These are phyloP conservation scores for Xerus inauris DNA, from an alignment of 2,113 vertebrate genomes.

Conservation along the genomic window DNA sequence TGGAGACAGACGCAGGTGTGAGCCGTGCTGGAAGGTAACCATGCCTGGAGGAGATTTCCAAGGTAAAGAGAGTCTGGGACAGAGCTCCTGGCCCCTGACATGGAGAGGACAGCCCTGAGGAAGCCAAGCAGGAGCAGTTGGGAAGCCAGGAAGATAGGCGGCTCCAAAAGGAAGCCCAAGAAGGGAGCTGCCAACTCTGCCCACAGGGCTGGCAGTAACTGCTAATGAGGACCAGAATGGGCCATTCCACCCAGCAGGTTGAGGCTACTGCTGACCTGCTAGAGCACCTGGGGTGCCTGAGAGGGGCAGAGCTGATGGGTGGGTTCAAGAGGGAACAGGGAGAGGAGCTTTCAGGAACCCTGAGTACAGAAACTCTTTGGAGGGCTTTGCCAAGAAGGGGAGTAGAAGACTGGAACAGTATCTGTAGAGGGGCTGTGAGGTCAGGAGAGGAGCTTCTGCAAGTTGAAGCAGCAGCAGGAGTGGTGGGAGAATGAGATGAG, in stretches of 20 bases:
- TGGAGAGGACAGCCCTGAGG: background rate
- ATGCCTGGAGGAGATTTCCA: background rate
- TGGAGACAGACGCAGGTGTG: background rate
- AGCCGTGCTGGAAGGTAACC: too few relatives aligned
- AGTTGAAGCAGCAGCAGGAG: background rate
- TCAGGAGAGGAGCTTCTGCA: background rate
- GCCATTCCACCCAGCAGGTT: background rate
- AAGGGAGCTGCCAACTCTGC: background rate
- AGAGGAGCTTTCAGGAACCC: background rate
- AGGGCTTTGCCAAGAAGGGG: background rate
- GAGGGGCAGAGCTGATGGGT: background rate
- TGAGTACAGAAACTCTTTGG: background rate
- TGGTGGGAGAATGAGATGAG: background rate
- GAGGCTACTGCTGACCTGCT: background rate
- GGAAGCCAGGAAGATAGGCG: background rate
- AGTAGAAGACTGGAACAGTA: background rate
- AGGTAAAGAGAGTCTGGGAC: background rate
- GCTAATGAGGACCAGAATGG: background rate
- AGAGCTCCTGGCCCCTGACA: background rate
- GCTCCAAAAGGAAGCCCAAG: background rate
- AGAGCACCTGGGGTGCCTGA: background rate
- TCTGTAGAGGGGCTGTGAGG: conserved; percentile 11
- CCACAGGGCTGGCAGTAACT: background rate
- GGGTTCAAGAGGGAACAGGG: background rate
- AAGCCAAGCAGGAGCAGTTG: background rate